Evolutionary conservation across 2,797 vertebrate genomes (phyloP).

Genomic region (Orientallactaga sibirica): DNA sequence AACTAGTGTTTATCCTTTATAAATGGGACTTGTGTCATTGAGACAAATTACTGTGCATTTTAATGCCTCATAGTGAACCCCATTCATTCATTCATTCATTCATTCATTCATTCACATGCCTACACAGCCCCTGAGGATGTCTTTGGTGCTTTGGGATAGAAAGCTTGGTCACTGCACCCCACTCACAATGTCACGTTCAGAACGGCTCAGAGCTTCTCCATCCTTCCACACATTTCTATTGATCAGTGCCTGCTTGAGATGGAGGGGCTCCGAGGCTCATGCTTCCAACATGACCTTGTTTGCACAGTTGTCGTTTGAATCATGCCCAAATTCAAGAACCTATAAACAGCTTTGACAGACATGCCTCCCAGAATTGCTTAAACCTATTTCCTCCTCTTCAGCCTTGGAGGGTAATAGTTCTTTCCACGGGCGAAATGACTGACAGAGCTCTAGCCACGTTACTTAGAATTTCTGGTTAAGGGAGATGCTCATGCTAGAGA

Average conservation of each 20-base stretch:
- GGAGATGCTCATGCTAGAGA: conserved; percentile 20
- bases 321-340: neutral
- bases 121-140: neutral
- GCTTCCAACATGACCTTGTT: neutral
- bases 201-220: neutral
- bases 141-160: accelerated
- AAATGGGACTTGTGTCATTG: neutral
- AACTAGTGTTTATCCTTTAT: neutral
- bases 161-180: neutral
- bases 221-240: neutral
- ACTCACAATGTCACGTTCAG: neutral
- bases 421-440: conserved; percentile 8
- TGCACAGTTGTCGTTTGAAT: neutral
- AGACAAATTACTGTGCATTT: neutral
- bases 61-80: neutral
- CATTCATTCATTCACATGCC: neutral
- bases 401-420: neutral
- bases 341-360: neutral
- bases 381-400: neutral
- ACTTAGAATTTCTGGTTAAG: conserved; percentile 19
- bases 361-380: neutral
- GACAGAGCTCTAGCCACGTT: neutral
- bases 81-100: neutral
- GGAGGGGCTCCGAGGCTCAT: neutral
- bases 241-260: neutral